Conservation (phyloP, 2,888 invertebrate genomes). For the Anthophora plumipes region DNA sequence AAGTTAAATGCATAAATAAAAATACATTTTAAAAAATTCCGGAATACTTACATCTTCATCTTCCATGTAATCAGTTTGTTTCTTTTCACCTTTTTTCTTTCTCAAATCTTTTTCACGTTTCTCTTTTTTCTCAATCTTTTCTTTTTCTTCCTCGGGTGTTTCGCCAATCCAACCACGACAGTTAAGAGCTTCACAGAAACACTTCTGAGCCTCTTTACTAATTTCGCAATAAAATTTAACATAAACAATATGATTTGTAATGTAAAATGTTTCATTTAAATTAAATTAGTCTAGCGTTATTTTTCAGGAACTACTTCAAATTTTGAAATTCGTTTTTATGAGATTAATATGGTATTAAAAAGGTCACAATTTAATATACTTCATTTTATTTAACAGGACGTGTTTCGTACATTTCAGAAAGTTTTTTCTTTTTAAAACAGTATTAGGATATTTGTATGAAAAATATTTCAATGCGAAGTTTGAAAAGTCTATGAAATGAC, state of each 20-base stretch:
- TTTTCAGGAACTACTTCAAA: too few species aligned
- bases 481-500: too few species aligned
- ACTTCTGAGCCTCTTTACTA: conserved; percentile 97
- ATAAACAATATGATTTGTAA: conserved; percentile 41
- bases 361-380: too few species aligned
- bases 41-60: conserved; percentile 84
- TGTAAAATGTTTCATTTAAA: conserved; percentile 21
- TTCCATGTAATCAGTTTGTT: conserved; percentile 78
- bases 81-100: conserved; percentile 72
- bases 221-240: conserved; percentile 46
- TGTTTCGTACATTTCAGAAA: too few species aligned
- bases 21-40: background rate
- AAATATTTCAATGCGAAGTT: too few species aligned
- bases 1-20: conserved; percentile 1
- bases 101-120: conserved; percentile 75
- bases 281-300: too few species aligned
- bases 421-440: too few species aligned
- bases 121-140: conserved; percentile 85
- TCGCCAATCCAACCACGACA: conserved; percentile 99
- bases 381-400: too few species aligned
- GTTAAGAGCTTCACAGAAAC: conserved; percentile 94
- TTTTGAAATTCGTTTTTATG: too few species aligned
- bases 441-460: too few species aligned
- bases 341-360: too few species aligned
- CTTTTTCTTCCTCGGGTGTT: conserved; percentile 90